Base-by-base conservation (phyloP, 2,113 vertebrate species). In the Oxygymnocypris stewartii region DNA sequence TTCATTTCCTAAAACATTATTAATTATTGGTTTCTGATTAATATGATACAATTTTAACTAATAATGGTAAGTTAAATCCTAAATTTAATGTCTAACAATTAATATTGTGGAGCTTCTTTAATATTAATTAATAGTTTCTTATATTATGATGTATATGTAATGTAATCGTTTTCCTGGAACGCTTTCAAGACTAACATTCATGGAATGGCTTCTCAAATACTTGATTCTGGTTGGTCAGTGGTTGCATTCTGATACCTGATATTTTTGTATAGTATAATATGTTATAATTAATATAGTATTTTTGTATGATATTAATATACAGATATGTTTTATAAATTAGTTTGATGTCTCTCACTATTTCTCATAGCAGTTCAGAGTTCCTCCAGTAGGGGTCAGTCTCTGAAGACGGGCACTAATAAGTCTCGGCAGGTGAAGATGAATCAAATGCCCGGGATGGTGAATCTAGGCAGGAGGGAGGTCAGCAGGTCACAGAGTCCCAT, bases 351-450 rank as follows among this genome's bases (percentile, higher is more conserved):
- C 67, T 73, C 16, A 40, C 9, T 14, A 35, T 67, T 40, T 20
- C 67, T 71, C 40, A 28, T 74, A 89, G 89, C 90, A 90, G 91
- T 87, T 85, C 87, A 85, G 14, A 75, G 91, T 3, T 87, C 88
- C 4, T 90, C 92, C 89, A 92, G 84, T 85, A 92, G 92, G 89
- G 75, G 91, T 63, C 87, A 84, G 85, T 89, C 92, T 90, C 49
- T 86, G 88, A 92, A 88, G 79, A 93, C 83, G 82, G 92, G 85
- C 75, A 74, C 85, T 0, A 63, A 59, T 54, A 94, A 88, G 81
- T 84, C 92, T 63, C 91, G 94, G 2, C 95, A 96, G 87, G 93
- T 94, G 57, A 96, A 95, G 89, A 95, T 96, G 94, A 95, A 93
- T 57, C 95, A 95, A 86, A 92, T 95, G 83, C 93, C 95, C 0